Conservation (phyloP, 1,140 invertebrate species). For the Leptinotarsa defecta region DNA sequence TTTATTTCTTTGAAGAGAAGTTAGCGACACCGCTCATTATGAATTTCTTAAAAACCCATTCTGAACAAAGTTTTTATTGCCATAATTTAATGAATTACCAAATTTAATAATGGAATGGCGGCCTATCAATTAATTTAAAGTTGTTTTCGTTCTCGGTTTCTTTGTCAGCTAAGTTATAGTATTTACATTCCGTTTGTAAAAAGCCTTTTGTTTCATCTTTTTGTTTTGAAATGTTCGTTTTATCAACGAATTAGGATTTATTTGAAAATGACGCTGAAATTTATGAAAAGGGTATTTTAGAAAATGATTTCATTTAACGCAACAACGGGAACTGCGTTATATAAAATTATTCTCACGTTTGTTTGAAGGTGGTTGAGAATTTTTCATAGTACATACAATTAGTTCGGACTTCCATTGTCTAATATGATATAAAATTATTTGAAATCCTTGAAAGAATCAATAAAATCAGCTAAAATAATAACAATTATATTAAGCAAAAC, state of each 20-base stretch:
- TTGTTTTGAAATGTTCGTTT: constrained; percentile 3
- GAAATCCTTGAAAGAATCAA: too few relatives aligned
- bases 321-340: too few relatives aligned
- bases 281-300: too few relatives aligned
- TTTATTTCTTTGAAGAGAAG: constrained; percentile 40
- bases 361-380: too few relatives aligned
- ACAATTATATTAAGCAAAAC: too few relatives aligned
- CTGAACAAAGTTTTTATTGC: constrained; percentile 40
- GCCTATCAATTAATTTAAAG: constrained; percentile 31
- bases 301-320: too few relatives aligned
- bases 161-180: constrained; percentile 23
- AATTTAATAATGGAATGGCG: constrained; percentile 29
- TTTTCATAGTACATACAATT: too few relatives aligned
- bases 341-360: too few relatives aligned
- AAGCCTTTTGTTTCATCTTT: constrained; percentile 15
- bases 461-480: too few relatives aligned
- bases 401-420: too few relatives aligned
- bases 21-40: constrained; percentile 43
- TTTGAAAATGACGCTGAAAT: neutral
- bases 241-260: constrained; percentile 2
- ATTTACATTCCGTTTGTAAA: constrained; percentile 29
- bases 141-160: constrained; percentile 16
- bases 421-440: too few relatives aligned
- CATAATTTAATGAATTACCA: constrained; percentile 47
- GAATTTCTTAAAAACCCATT: constrained; percentile 48